Conservation (phyloP, 2,113 vertebrate species). For the human region DNA sequence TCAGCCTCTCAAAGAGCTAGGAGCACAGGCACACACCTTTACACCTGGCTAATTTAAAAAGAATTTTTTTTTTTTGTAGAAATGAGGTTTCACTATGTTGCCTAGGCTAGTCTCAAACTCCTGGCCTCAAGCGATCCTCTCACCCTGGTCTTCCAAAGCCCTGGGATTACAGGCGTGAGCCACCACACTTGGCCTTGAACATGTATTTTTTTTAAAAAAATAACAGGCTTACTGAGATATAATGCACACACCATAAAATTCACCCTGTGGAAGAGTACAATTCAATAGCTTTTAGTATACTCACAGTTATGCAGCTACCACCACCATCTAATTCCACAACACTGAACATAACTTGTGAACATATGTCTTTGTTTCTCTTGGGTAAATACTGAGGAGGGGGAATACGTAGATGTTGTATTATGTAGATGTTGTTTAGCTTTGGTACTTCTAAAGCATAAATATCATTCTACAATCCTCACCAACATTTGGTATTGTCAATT, state of each 20-base stretch:
- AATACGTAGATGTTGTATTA: neutral
- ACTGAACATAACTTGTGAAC: accelerated
- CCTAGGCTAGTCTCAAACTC: neutral
- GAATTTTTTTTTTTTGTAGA: neutral
- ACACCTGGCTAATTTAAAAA: neutral
- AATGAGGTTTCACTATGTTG: neutral
- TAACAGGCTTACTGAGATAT: neutral
- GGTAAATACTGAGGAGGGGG: neutral
- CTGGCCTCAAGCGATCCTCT: neutral
- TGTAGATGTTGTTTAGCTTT: neutral
- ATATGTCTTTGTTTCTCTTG: neutral
- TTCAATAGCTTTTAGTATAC: neutral
- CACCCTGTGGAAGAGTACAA: neutral
- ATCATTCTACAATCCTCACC: neutral
- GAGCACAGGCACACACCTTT: neutral
- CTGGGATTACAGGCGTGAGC: neutral
- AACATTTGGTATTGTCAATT: neutral
- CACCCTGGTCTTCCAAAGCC: neutral
- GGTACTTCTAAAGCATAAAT: neutral
- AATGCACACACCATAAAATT: neutral
- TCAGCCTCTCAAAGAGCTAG: neutral
- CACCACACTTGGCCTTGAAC: too few species aligned
- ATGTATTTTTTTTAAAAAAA: too few species aligned
- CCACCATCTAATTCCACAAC: neutral
- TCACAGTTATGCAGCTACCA: neutral